Base-by-base conservation (phyloP, 2,888 invertebrate species). In the Siphonodentalium dalli region DNA sequence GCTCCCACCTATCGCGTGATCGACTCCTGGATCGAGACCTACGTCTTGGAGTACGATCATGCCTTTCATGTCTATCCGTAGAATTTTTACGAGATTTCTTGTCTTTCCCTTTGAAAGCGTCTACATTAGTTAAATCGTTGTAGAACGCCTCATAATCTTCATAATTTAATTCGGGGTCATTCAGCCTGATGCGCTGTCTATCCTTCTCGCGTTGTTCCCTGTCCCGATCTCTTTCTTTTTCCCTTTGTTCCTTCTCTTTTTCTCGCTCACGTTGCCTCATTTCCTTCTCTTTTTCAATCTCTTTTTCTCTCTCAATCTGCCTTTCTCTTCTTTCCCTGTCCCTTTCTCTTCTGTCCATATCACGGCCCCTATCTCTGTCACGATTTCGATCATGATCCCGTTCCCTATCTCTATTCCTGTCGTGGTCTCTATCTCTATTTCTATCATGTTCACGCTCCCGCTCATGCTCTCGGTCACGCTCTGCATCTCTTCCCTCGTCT, bases 381-480 rank as follows among this genome's bases (percentile, higher is more conserved):
- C 41, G 52, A 33, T 45, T 59, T 45, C 47, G 31, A n/a, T 42
- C 41, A 9, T 33, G 29, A 11, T 46, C 44, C 37, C 46, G 27
- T 18, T 45, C 37, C 23, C 48, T 33, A n/a, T 53, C 42, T 28
- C 42, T 38, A n/a, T 54, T 42, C 1, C 29, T 31, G 13, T 57
- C 43, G 26, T 39, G 34, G 20, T 34, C 51, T 13, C 39, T 38
- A 46, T 78, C 79, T 31, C 82, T 49, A 69, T 63, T 48, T 82
- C 83, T 67, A 83, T 85, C 62, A 83, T 85, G 54, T 74, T 78
- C 48, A 18, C 43, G 37, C 39, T 54, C 54, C 5, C 42, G 50
- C 2, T 60, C 58, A 54, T 48, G 51, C 51, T 86, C 54, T 72
- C 77, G 47, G 64, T 72, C 29, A 28, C 31, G 20, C 20, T 34